phyloP scores from a whole-genome alignment of 2,113 vertebrate genomes.

The Gobio gobio region DNA sequence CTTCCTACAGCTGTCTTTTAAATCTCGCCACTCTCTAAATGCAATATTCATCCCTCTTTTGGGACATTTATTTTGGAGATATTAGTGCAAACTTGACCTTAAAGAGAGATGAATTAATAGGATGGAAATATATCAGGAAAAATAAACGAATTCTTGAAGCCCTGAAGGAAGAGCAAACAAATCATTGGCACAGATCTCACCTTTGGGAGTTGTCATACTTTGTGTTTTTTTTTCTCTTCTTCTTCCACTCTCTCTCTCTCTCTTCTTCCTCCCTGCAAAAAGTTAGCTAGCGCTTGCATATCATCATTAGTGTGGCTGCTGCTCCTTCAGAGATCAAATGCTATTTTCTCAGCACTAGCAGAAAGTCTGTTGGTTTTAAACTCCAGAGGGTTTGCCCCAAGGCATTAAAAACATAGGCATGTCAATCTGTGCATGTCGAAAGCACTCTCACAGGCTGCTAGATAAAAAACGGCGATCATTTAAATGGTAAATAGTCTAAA shows the following conservation, averaged over 20 bases:
- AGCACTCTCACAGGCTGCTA: slow-evolving; percentile 54
- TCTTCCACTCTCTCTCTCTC: slow-evolving; percentile 27
- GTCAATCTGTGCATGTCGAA: slow-evolving; percentile 61
- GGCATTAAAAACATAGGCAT: slow-evolving; percentile 60
- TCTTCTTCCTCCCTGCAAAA: slow-evolving; percentile 41
- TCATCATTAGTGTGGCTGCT: slow-evolving; percentile 61
- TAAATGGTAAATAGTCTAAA: slow-evolving; percentile 66
- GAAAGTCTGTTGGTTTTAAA: slow-evolving; percentile 62
- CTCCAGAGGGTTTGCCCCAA: slow-evolving; percentile 59
- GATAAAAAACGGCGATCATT: slow-evolving; percentile 55
- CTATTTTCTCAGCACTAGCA: slow-evolving; percentile 55
- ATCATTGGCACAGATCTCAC: slow-evolving; percentile 62
- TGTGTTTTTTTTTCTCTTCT: slow-evolving; percentile 22
- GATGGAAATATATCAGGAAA: slow-evolving; percentile 58
- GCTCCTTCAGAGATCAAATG: slow-evolving; percentile 63
- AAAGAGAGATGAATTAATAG: slow-evolving; percentile 60
- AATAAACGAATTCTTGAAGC: slow-evolving; percentile 57
- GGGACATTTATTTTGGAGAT: slow-evolving; percentile 56
- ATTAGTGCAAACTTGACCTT: slow-evolving; percentile 57
- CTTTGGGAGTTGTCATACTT: slow-evolving; percentile 60
- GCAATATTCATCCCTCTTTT: slow-evolving; percentile 54
- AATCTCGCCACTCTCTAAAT: slow-evolving; percentile 32
- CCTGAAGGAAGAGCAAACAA: slow-evolving; percentile 60
- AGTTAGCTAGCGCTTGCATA: slow-evolving; percentile 54
- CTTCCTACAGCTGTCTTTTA: slow-evolving; percentile 56